Base-by-base conservation (phyloP, 2,888 invertebrate species). In the Tetropium fuscum region DNA sequence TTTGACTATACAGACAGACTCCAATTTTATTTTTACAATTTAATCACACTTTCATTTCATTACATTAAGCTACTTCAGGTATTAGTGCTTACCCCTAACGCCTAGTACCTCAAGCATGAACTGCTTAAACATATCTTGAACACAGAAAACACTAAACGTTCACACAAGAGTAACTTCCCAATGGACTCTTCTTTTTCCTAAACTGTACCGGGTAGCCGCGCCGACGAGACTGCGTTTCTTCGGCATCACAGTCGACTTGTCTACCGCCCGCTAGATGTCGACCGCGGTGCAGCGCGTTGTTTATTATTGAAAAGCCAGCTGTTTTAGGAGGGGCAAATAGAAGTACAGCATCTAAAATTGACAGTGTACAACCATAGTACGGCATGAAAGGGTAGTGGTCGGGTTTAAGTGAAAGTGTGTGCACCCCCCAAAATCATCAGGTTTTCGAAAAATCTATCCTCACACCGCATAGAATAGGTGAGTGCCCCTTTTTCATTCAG, bases 301-400 rank as follows among this genome's bases (percentile, higher is more conserved):
- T 62, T 54, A 53, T 38, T 57, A 63, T 62, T 53, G 60, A 66
- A 68, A 63, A 59, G 69, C 66, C 72, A 74, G 73, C 73, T 74
- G 74, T 74, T 73, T 64, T 68, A 74, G 74, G 73, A 74, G 74
- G 76, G 76, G 74, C 74, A 65, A 70, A 69, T 63, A 64, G 63
- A 60, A 60, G 59, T 58, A 56, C 51, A 58, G 55, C 62, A 61
- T 60, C 65, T 27, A 59, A 68, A 67, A 60, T 60, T 65, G 68
- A 63, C 71, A 72, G 71, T 72, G 63, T 60, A 66, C 63, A 63
- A 64, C 65, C 63, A 64, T 58, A 70, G 70, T 62, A 66, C 64
- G 70, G 62, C 59, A 68, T 66, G 71, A 69, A 56, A 70, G 73
- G 72, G 70, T 73, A 71, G 71, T 68, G 61, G 49, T 66, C 61